Evolutionary conservation across 2,888 invertebrate genomes (phyloP), one percentile per base, ranked within the genome.

Genomic region (Troglohyphantes excavatus): DNA sequence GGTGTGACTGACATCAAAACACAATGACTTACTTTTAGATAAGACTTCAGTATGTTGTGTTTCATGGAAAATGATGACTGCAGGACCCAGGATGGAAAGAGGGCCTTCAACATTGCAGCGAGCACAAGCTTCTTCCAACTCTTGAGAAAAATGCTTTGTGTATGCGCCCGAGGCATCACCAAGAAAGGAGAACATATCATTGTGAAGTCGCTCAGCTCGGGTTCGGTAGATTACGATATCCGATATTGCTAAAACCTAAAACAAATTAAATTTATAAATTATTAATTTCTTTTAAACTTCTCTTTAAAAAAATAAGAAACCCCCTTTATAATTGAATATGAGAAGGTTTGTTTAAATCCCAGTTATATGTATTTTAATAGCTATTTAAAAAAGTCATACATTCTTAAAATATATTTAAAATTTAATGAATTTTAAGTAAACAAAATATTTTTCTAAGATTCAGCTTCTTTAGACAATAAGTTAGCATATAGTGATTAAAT

Each of bases 211-310:
- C 92, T 96, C 96, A 0, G 96, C 95, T 85, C 96, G 94, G 11
- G 96, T 96, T 84, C 96, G 94, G 93, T 96, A 97, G 72, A 97
- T 95, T 0, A 97, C 95, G 91, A 97, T 95, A 93, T 97, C 97
- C 2, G 96, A 96, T 76, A 97, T 95, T 5, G 97, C 97, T n/a
- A 97, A 94, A 76, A 97, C 95, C 95, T 95, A 86, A 27, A 53
- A 59, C 39, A 39, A 39, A 39, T 6, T 2, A 39, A 39, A 39
- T 39, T n/a, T 13, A 39, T 13, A 39, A 39, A 39, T 2, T 39
- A 39, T 39, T 1, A 11, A 39, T 0, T 11, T 39, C 7, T 7
- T 39, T 39, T 39, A 2, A 39, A 39, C 13, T 39, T 2, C 2
- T n/a, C n/a, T n/a, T n/a, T n/a, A n/a, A n/a, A n/a, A n/a, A n/a